Conservation (phyloP, 2,797 vertebrate species). For the Tolypeutes matacus region DNA sequence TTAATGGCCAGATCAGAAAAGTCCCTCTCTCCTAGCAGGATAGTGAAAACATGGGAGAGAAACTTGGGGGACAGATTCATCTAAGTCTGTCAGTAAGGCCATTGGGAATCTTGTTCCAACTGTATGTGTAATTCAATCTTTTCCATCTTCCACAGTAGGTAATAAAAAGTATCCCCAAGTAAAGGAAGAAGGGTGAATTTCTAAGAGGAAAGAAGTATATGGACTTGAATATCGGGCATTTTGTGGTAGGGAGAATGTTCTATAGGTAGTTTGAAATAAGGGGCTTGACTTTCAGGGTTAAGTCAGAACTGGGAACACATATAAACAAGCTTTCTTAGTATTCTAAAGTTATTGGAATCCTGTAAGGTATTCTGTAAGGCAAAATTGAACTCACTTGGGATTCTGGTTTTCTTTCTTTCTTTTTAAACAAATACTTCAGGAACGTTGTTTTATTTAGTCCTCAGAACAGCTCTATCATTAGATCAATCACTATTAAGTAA, state of each 20-base stretch:
- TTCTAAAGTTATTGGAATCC: background rate
- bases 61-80: background rate
- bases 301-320: background rate
- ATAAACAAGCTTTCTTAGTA: background rate
- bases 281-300: background rate
- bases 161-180: background rate
- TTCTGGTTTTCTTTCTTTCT: background rate
- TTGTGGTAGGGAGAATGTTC: background rate
- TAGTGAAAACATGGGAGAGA: background rate
- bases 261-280: background rate
- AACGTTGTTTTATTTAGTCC: background rate
- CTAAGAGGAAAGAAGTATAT: background rate
- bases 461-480: background rate
- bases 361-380: background rate
- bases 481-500: background rate
- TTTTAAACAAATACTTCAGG: background rate
- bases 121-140: background rate
- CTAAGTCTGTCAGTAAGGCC: background rate
- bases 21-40: background rate
- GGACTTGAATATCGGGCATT: background rate
- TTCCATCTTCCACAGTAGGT: background rate
- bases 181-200: background rate
- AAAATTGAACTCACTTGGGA: background rate
- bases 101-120: background rate
- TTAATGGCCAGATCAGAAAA: background rate